Evolutionary conservation across 2,797 vertebrate species (phyloP).

Genomic region (Cryptoblepharus egeriae): DNA sequence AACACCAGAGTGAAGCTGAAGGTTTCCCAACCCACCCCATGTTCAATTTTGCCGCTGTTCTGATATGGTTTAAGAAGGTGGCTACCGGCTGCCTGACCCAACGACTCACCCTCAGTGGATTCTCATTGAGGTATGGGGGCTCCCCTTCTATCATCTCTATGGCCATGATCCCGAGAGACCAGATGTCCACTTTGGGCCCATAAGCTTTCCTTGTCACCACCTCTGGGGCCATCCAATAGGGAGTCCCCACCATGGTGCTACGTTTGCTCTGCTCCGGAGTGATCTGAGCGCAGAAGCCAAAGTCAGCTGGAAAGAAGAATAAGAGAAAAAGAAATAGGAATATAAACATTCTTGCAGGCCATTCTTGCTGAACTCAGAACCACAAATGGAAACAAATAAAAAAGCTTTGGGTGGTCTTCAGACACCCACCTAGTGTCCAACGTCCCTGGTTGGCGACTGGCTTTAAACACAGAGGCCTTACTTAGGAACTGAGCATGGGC

Average conservation of each 20-base stretch:
- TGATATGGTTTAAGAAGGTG: no score
- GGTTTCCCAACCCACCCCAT: no score
- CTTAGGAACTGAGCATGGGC: no score
- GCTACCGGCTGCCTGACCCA: no score
- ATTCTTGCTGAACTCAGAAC: neutral
- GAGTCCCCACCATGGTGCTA: slow-evolving; percentile 97
- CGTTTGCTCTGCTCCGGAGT: slow-evolving; percentile 96
- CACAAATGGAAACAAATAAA: neutral
- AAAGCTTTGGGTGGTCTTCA: neutral
- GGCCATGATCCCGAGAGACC: slow-evolving; percentile 97
- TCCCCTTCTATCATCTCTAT: slow-evolving; percentile 98
- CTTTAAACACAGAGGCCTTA: no score
- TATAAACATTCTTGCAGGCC: no score
- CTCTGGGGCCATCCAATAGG: slow-evolving; percentile 97
- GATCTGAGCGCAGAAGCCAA: slow-evolving; percentile 97
- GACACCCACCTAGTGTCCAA: no score
- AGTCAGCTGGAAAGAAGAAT: slow-evolving; percentile 83
- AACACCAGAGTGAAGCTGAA: no score
- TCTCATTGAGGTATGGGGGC: slow-evolving; percentile 95
- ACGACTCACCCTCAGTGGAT: slow-evolving; percentile 88
- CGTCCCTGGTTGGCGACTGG: neutral
- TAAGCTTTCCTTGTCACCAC: slow-evolving; percentile 95
- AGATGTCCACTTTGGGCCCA: slow-evolving; percentile 96
- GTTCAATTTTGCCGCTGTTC: no score
- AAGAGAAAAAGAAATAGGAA: no score